Percentiles rank a stretch among this genome's conserved stretches.
phyloP scores from a whole-genome alignment of 2,888 invertebrate genomes.

The Protodeltote pygarga region DNA sequence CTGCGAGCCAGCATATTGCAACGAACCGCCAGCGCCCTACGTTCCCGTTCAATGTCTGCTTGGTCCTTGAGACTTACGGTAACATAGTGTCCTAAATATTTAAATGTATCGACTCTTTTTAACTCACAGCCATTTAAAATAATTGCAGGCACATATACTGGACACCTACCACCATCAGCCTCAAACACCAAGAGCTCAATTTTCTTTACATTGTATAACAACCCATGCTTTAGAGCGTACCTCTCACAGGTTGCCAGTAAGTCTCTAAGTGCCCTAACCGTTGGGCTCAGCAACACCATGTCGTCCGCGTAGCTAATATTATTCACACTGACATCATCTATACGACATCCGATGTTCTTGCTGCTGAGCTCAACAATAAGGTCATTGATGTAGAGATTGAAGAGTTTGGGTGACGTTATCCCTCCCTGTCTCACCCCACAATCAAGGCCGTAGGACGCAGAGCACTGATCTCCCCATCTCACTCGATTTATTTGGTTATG shows the following conservation, averaged over 20 bases:
- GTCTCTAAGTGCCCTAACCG: not conserved
- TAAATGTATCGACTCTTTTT: not conserved
- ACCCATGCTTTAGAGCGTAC: not conserved
- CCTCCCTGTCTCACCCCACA: slow-evolving; percentile 28
- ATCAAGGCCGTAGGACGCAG: slow-evolving; percentile 11
- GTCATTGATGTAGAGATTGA: slow-evolving; percentile 1
- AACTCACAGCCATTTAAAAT: not conserved
- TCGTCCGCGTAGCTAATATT: slow-evolving; percentile 16
- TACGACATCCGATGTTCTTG: not conserved
- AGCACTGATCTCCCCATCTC: slow-evolving; percentile 8
- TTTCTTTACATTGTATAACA: not conserved
- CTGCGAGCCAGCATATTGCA: not conserved
- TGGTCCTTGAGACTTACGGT: slow-evolving; percentile 4
- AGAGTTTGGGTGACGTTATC: slow-evolving; percentile 11
- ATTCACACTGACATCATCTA: not conserved
- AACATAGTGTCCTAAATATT: not conserved
- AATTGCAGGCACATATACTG: not conserved
- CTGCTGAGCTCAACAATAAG: not conserved
- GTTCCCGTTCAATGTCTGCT: slow-evolving; percentile 2
- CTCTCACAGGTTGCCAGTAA: not conserved
- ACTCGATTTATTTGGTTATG: slow-evolving; percentile 10
- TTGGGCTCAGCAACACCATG: slow-evolving; percentile 15
- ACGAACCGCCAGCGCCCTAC: not conserved
- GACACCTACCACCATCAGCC: not conserved
- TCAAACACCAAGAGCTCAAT: not conserved